Percentiles rank a stretch among this genome's conserved stretches.
Evolutionary conservation across 2,113 vertebrate genomes (phyloP).

Genomic region (Mastomys coucha): DNA sequence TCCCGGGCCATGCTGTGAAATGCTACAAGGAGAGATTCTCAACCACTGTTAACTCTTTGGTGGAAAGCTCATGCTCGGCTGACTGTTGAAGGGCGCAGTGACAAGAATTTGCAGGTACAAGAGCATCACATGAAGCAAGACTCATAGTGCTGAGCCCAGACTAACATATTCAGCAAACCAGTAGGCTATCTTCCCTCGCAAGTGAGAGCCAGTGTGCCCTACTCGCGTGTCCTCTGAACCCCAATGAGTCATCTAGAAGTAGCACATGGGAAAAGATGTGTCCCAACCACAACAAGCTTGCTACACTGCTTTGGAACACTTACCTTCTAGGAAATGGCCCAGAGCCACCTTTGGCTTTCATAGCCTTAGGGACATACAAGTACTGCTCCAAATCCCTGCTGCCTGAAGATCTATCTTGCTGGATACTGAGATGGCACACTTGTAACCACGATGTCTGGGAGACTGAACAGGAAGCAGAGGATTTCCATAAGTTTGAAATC

Average conservation of each 20-base stretch:
- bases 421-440: neutral
- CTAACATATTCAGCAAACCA: neutral
- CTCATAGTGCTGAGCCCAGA: neutral
- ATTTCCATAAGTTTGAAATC: neutral
- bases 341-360: neutral
- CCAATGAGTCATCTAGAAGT: neutral
- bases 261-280: neutral
- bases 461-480: neutral
- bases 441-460: neutral
- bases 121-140: neutral
- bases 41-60: neutral
- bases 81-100: neutral
- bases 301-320: neutral
- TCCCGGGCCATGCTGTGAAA: neutral
- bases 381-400: neutral
- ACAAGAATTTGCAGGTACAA: neutral
- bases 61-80: neutral
- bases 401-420: neutral
- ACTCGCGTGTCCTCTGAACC: neutral
- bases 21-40: neutral
- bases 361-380: accelerated
- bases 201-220: neutral
- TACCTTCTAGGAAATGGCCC: neutral
- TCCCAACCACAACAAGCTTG: neutral
- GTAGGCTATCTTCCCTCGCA: neutral